A percentile compares a stretch with the other conserved stretches of the same genome.
Evolutionary conservation across 2,113 vertebrate species (phyloP).

Genomic region (Brachirus orientalis): DNA sequence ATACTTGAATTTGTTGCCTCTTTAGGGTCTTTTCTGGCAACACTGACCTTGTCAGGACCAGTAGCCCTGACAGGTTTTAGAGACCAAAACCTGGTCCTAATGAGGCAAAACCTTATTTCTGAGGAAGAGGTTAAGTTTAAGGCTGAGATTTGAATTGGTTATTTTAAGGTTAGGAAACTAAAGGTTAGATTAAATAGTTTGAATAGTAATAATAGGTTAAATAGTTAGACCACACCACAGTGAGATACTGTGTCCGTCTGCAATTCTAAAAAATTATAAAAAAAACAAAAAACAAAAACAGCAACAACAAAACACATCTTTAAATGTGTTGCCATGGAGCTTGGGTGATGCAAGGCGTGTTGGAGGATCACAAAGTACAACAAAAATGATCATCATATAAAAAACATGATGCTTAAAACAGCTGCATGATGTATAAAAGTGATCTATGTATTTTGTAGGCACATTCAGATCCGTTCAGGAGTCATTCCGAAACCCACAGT

Average conservation of each 20-base stretch:
- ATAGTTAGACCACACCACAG: background rate
- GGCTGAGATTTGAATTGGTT: no score
- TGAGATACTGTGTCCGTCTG: background rate
- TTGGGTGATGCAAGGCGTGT: background rate
- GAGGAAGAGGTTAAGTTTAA: no score
- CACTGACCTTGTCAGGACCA: no score
- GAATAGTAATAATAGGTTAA: no score
- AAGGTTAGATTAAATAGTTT: no score
- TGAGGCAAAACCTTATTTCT: no score
- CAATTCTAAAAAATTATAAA: background rate
- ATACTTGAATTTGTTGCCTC: conserved; percentile 14
- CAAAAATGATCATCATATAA: background rate
- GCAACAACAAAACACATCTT: no score
- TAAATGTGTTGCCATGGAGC: background rate
- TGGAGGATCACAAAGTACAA: background rate
- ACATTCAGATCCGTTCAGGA: conserved; percentile 1
- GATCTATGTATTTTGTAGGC: background rate
- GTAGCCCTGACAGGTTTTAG: no score
- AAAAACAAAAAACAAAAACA: no score
- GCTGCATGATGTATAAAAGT: conserved; percentile 1
- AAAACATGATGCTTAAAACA: background rate
- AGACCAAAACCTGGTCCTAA: no score
- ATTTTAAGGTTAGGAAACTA: no score
- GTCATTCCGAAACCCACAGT: background rate
- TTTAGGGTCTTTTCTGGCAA: background rate